These are phyloP conservation scores for Cirrhinus mrigala DNA, from an alignment of 2,797 vertebrate species.

Conservation along the genomic window DNA sequence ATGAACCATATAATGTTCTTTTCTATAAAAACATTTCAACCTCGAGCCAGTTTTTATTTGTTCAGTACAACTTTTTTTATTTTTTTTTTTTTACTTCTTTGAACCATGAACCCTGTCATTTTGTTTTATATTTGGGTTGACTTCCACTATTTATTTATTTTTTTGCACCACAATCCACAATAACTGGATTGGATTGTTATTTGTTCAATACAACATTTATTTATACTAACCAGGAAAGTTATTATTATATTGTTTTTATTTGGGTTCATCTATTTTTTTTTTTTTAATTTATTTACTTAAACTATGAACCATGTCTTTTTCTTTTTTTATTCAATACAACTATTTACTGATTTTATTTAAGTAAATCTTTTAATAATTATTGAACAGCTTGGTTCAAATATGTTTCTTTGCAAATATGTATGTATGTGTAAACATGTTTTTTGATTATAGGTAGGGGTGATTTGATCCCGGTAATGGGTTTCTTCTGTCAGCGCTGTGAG, in stretches of 20 bases:
- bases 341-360: background rate
- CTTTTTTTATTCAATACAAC: background rate
- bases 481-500: constrained; percentile 94
- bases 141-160: too few relatives aligned
- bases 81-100: background rate
- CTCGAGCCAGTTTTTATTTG: background rate
- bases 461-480: constrained; percentile 89
- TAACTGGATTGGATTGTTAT: background rate
- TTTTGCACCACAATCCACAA: too few relatives aligned
- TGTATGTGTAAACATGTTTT: background rate
- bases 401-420: background rate
- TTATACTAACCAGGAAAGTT: background rate
- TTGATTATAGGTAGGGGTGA: constrained; percentile 84
- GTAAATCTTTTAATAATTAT: background rate
- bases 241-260: background rate
- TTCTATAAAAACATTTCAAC: too few relatives aligned
- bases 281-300: background rate
- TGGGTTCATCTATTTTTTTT: background rate
- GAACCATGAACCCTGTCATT: too few relatives aligned
- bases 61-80: background rate
- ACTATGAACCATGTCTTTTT: too few relatives aligned
- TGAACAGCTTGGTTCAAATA: background rate
- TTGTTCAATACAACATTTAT: background rate
- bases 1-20: too few relatives aligned
- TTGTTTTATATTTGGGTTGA: too few relatives aligned